Evolutionary conservation across 1,140 invertebrate genomes (phyloP), one percentile per base, ranked within the genome.

Genomic region (Callitettix versicolor): DNA sequence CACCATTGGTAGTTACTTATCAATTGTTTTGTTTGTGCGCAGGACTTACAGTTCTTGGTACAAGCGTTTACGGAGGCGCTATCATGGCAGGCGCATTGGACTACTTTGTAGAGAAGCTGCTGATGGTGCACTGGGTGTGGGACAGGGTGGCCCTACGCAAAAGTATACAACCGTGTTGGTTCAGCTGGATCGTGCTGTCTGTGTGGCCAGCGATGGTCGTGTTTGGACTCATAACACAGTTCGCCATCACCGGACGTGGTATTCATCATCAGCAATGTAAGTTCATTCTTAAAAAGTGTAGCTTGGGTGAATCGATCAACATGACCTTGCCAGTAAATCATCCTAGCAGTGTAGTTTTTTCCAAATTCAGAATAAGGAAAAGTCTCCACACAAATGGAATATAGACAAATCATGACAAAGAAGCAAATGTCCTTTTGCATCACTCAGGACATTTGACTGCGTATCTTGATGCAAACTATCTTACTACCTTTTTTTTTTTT

Each of bases 21-120:
- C 3, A 30, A 3, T 30, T 4, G 3, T 3, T 30, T 4, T 9
- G 26, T 68, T 61, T 54, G 51, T 78, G 69, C n/a, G 40, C 75
- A 85, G 76, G 76, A 55, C 65, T 84, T 34, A 88, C 85, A 24
- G 83, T 88, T 62, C 67, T 87, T 41, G 84, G 84, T n/a, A 86
- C 85, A 7, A 79, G 79, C 61, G 73, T 88, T 12, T 85, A 86
- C 58, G 87, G 87, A 22, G 83, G 82, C 30, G 84, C 84, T 7
- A 76, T 87, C 26, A 77, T 88, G 60, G 76, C 84, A 1, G 76
- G 76, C 15, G 78, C 81, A 6, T 71, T 85, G 33, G 86, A 89
- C 70, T 88, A 88, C 66, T 87, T 87, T 67, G 76, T 88, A 26
- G 85, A 88, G 66, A 76, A 78, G 57, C 76, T 84, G 63, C 68